Evolutionary conservation across 2,797 vertebrate species (phyloP).

Genomic region (Tragelaphus oryx): DNA sequence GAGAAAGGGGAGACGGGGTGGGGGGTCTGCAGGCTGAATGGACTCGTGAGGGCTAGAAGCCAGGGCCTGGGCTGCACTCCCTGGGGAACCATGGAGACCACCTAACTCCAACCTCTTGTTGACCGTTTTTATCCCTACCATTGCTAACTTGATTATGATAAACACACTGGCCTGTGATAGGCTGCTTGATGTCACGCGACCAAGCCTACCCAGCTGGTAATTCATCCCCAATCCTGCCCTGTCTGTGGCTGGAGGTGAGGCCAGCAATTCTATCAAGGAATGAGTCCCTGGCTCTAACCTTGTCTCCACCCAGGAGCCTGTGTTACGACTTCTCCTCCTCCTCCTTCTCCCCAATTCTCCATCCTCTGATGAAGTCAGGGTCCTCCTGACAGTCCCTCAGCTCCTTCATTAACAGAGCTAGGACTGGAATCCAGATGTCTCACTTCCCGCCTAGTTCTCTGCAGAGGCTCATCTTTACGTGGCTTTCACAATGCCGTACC

Average conservation of each 20-base stretch:
- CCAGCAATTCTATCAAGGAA: neutral
- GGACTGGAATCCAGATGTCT: neutral
- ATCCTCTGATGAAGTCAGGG: neutral
- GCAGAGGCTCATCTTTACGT: neutral
- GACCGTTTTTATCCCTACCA: neutral
- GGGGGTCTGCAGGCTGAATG: neutral
- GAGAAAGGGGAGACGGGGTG: neutral
- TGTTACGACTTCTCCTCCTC: neutral
- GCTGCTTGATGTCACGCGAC: neutral
- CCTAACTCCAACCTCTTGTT: neutral
- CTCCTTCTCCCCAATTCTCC: neutral
- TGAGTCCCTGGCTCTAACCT: neutral
- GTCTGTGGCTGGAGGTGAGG: neutral
- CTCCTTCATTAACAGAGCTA: neutral
- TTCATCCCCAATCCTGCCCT: neutral
- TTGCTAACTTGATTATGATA: neutral
- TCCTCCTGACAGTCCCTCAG: neutral
- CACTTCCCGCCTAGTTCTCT: neutral
- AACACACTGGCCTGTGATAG: neutral
- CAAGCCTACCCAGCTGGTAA: accelerated
- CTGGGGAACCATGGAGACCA: accelerated
- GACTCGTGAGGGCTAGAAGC: neutral
- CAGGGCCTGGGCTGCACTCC: neutral
- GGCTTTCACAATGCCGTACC: neutral
- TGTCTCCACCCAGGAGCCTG: neutral